Percentiles rank a stretch among this genome's conserved stretches.
phyloP scores from a whole-genome alignment of 2,113 vertebrate species.

The Physeter macrocephalus region DNA sequence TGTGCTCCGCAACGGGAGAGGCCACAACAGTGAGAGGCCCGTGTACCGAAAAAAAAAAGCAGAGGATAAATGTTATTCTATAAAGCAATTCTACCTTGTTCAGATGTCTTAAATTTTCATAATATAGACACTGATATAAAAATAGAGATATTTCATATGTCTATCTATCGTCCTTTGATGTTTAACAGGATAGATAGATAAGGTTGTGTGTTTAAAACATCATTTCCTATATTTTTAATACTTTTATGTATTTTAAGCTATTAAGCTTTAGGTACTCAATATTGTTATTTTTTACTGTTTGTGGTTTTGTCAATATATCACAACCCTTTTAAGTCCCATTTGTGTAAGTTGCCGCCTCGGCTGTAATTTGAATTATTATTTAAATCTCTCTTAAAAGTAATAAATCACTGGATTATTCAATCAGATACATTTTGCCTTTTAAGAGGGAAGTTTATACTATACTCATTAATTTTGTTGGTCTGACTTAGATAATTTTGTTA shows the following conservation, averaged over 20 bases:
- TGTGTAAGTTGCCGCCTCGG: background rate
- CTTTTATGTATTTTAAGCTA: background rate
- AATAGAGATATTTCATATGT: background rate
- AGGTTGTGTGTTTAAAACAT: background rate
- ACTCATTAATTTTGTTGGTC: background rate
- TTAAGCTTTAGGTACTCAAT: background rate
- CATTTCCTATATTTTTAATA: background rate
- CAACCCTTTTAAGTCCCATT: background rate
- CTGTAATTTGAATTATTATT: background rate
- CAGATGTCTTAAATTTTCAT: background rate
- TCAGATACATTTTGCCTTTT: background rate
- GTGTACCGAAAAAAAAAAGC: too few relatives aligned
- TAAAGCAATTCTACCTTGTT: background rate
- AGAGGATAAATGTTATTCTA: background rate
- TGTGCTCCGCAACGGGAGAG: too few relatives aligned
- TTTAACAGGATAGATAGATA: background rate
- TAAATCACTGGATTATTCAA: background rate
- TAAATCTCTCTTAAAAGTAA: conserved; percentile 4
- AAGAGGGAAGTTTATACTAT: background rate
- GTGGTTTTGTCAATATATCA: background rate
- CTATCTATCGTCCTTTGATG: background rate
- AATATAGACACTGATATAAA: background rate
- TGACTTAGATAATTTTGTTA: background rate
- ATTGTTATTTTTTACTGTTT: background rate
- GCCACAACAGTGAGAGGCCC: too few relatives aligned